These are phyloP conservation scores for Poecile atricapillus DNA, from an alignment of 2,113 vertebrate genomes.

Conservation along the genomic window DNA sequence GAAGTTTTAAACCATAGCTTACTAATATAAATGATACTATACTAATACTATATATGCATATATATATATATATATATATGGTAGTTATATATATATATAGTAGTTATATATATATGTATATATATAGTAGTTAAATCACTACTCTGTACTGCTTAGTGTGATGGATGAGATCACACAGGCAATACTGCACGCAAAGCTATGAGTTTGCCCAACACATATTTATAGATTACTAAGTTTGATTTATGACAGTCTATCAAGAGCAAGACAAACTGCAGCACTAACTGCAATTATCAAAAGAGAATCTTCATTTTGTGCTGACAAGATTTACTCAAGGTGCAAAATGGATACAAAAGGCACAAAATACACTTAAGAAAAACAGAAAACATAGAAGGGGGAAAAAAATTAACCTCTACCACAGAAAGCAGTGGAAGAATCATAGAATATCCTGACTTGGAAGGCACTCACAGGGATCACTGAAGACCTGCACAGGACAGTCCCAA, in stretches of 20 bases:
- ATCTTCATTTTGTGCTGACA: not conserved
- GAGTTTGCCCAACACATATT: not conserved
- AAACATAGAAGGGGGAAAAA: not conserved
- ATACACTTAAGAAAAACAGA: not conserved
- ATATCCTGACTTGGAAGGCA: not conserved
- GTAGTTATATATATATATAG: no score
- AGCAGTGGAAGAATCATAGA: not conserved
- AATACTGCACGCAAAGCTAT: not conserved
- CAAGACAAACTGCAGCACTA: not conserved
- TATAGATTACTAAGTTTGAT: constrained; percentile 17
- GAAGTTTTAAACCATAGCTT: no score
- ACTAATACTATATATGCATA: no score
- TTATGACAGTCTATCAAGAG: not conserved
- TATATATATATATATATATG: no score
- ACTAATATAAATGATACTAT: no score
- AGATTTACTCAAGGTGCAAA: not conserved
- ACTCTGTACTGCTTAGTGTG: not conserved
- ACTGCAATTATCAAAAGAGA: not conserved
- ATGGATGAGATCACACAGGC: constrained; percentile 12
- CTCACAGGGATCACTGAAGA: accelerated
- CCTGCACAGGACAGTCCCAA: not conserved
- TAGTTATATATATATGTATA: no score
- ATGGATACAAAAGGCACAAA: not conserved
- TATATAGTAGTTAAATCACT: not conserved
- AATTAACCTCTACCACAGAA: not conserved